A percentile compares a stretch with the other conserved stretches of the same genome.
These are phyloP conservation scores for Coluber constrictor DNA, from an alignment of 2,797 vertebrate species.

Conservation along the genomic window DNA sequence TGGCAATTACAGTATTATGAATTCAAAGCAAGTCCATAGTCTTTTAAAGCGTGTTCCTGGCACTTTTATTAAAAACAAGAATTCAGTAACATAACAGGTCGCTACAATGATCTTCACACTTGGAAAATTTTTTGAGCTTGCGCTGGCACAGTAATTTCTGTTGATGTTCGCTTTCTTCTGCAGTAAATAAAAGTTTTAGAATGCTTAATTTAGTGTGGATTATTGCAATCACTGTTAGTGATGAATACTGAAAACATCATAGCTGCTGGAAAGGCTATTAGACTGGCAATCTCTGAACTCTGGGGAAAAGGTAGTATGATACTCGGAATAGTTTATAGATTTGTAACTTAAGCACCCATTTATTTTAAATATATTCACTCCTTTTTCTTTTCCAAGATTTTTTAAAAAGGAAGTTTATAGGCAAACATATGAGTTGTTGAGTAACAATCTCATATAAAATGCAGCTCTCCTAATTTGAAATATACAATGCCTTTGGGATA, in stretches of 20 bases:
- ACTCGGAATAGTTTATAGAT: not conserved
- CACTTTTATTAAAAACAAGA: conserved; percentile 9
- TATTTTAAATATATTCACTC: not conserved
- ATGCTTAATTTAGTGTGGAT: conserved; percentile 28
- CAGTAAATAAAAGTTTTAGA: conserved; percentile 33
- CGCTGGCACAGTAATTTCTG: conserved; percentile 26
- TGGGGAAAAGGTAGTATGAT: not conserved
- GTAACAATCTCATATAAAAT: not conserved
- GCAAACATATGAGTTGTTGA: not conserved
- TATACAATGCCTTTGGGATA: not conserved
- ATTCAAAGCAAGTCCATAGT: not conserved
- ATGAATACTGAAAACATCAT: conserved; percentile 12
- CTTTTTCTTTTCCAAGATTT: not conserved
- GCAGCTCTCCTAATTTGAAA: not conserved
- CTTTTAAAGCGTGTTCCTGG: conserved; percentile 32
- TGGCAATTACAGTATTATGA: conserved; percentile 29
- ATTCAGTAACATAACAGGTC: conserved; percentile 9
- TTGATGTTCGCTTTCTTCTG: conserved; percentile 1
- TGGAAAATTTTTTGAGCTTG: conserved; percentile 11
- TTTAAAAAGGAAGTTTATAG: not conserved
- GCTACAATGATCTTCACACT: conserved; percentile 7
- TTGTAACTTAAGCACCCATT: not conserved
- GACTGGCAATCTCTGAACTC: not conserved
- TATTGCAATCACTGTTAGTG: conserved; percentile 25
- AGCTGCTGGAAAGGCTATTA: conserved; percentile 2